phyloP scores from a whole-genome alignment of 2,888 invertebrate genomes.

The Elysia crispata region DNA sequence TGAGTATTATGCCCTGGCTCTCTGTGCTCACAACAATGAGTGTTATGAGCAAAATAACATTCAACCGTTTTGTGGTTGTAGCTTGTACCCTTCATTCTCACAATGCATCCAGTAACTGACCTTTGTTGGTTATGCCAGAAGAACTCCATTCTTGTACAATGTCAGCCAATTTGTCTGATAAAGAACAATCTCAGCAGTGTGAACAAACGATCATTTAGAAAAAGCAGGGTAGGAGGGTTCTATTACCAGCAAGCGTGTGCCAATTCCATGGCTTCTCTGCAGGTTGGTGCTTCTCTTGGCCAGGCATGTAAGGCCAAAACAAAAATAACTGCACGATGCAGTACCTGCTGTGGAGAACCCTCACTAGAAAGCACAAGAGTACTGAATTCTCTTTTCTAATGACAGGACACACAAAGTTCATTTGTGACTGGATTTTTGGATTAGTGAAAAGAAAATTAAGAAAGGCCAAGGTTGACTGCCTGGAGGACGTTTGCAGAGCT shows the following conservation, averaged over 20 bases:
- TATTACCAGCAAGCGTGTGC: background rate
- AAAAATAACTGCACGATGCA: constrained; percentile 1
- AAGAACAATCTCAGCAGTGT: background rate
- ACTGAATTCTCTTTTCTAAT: constrained; percentile 40
- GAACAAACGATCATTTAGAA: constrained; percentile 4
- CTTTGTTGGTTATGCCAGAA: no score
- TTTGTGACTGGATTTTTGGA: constrained; percentile 52
- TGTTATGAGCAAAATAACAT: background rate
- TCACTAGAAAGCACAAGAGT: constrained; percentile 16
- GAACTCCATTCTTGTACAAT: background rate
- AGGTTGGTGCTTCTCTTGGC: background rate
- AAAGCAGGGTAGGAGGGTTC: background rate
- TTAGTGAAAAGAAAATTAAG: no score
- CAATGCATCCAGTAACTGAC: constrained; percentile 27
- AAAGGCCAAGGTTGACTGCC: no score
- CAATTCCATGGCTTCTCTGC: background rate
- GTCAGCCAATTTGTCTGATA: background rate
- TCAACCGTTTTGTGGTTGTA: constrained; percentile 4
- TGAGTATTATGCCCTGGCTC: background rate
- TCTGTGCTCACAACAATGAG: background rate
- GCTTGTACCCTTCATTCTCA: background rate
- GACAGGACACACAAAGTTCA: constrained; percentile 51
- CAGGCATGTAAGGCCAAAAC: background rate
- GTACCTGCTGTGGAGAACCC: background rate
- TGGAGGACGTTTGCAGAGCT: no score